Evolutionary conservation across 2,797 vertebrate species (phyloP).

Genomic region (Tokudaia muenninki): DNA sequence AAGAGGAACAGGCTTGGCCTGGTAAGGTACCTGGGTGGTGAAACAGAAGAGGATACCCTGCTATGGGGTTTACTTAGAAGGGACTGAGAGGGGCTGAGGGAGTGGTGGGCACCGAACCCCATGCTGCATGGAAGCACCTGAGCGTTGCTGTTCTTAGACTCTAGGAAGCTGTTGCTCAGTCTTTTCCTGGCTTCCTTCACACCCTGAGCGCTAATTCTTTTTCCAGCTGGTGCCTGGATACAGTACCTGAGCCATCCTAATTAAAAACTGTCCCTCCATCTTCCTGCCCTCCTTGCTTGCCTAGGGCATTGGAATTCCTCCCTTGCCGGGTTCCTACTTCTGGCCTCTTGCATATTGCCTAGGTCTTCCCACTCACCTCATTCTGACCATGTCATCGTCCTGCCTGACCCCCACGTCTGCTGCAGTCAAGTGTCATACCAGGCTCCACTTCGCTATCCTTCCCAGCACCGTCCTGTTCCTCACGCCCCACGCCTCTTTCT

Average conservation of each 20-base stretch:
- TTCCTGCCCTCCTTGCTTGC: not conserved
- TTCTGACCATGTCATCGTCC: not conserved
- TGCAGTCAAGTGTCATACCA: not conserved
- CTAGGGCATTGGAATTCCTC: not conserved
- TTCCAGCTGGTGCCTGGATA: not conserved
- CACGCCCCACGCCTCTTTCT: not conserved
- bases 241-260: conserved; percentile 3
- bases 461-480: not conserved
- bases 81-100: not conserved
- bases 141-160: not conserved
- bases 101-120: not conserved
- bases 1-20: too few relatives aligned
- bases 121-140: not conserved
- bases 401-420: not conserved
- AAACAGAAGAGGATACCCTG: not conserved
- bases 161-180: too few relatives aligned
- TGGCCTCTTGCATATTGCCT: not conserved
- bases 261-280: conserved; percentile 11
- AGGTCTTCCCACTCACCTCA: not conserved
- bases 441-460: not conserved
- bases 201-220: not conserved
- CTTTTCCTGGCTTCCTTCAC: not conserved
- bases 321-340: not conserved
- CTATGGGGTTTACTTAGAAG: not conserved
- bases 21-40: not conserved